Evolutionary conservation across 2,113 vertebrate genomes (phyloP), one percentile per base, ranked within the genome.

Genomic region (Brachirus orientalis): DNA sequence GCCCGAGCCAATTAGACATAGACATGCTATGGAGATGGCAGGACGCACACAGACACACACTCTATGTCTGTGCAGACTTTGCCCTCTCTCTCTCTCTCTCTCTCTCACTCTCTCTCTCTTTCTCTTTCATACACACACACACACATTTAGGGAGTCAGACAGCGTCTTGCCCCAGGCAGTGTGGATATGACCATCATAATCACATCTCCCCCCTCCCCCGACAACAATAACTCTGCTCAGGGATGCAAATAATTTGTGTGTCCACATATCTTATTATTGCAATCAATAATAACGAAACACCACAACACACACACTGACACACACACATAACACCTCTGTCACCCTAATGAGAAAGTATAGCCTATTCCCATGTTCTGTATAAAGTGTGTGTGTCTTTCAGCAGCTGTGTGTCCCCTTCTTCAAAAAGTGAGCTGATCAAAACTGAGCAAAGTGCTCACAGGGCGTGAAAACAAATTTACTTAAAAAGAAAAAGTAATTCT

Each of bases 181-280:
- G 81, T 77, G 80, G 78, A 90, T 89, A 90, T 78, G 87, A 90
- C 86, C 82, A 72, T 85, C 87, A 75, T 90, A 90, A 92, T 90
- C 85, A 88, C 86, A 90, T 92, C 86, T 87, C 28, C 64, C 69
- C 79, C 71, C n/a, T n/a, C n/a, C 69, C 64, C 75, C 53, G 79
- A 90, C 91, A 91, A 92, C 90, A 93, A 91, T 91, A 90, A 86
- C 84, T 74, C 79, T 90, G 90, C 86, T 89, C 91, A 89, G 83
- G 88, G 88, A 93, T 92, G 90, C 90, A 93, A 92, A 92, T 90
- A 89, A 92, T 92, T 80, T 72, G 84, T 83, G 89, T 68, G 87
- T 91, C 88, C 88, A 88, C 84, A 86, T 90, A 82, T 92, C 90
- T 88, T 91, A 92, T 92, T 90, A 92, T 91, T 87, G 77, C 88